These are phyloP conservation scores for Eupelmus urozonus DNA, from an alignment of 2,888 invertebrate genomes.

Conservation along the genomic window DNA sequence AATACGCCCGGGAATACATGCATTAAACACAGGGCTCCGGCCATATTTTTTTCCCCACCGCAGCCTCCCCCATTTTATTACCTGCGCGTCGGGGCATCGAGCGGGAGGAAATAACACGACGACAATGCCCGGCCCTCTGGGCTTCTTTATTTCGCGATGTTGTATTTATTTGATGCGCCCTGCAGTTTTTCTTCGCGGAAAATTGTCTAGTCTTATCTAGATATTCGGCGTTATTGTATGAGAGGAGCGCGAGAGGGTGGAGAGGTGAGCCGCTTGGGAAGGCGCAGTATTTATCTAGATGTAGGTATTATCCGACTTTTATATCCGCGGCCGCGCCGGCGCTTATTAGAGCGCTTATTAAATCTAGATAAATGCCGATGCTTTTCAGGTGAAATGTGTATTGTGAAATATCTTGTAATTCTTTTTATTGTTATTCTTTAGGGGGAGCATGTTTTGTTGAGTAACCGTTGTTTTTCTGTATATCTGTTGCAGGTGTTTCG, in stretches of 20 bases:
- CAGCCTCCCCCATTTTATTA: slow-evolving; percentile 39
- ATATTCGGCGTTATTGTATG: slow-evolving; percentile 5
- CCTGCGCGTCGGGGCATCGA: no score
- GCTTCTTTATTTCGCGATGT: slow-evolving; percentile 26
- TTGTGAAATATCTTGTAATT: no score
- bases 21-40: slow-evolving; percentile 20
- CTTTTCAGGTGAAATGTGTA: no score
- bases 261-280: no score
- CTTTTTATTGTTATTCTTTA: no score
- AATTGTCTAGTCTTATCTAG: slow-evolving; percentile 37
- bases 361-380: background rate
- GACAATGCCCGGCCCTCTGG: slow-evolving; percentile 2
- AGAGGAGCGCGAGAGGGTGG: no score
- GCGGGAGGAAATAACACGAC: background rate
- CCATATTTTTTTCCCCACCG: slow-evolving; percentile 18
- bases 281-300: slow-evolving; percentile 39
- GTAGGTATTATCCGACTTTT: slow-evolving; percentile 25
- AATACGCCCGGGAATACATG: slow-evolving; percentile 31
- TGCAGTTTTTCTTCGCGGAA: background rate
- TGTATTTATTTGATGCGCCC: slow-evolving; percentile 36
- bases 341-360: background rate
- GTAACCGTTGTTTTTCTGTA: no score
- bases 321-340: background rate
- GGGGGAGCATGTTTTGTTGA: no score
- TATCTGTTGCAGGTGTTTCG: no score